Base-by-base conservation (phyloP, 2,113 vertebrate species). In the Hippocampus zosterae region DNA sequence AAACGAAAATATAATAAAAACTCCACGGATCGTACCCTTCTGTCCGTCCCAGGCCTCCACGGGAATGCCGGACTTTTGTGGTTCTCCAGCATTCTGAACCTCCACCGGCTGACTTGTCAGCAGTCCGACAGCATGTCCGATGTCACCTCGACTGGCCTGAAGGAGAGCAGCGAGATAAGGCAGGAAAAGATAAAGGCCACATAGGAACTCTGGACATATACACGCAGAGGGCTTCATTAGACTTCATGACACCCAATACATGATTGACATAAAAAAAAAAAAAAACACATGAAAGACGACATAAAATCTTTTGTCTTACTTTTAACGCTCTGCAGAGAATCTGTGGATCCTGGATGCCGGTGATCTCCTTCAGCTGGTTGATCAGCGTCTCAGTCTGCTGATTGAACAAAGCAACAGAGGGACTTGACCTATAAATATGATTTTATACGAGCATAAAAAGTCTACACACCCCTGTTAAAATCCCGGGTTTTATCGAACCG, bases 311-410 rank as follows among this genome's bases (percentile, higher is more conserved):
- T 40, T 10, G 1, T 21, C 92, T 80, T 87, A 98, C 97, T 82
- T 94, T 95, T 40, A 99, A 88, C 65, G 96, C 94, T 1, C 89
- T 92, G 3, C 91, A 92, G 76, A 99, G 94, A 67, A 94, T 88
- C 67, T 92, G 89, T 1, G 91, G 83, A 70, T 99, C 94, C 64
- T 95, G 94, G 87, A 98, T 93, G 44, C 95, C 96, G 0, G 97
- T 99, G 89, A 99, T 96, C 89, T 99, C 97, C 70, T 79, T 92
- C 85, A 99, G 90, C 83, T 98, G 95, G 87, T 93, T 95, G 75
- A 98, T 87, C 74, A 96, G 90, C 90, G 94, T 91, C 74, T 93
- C 93, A 75, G 90, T 94, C 95, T 98, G 75, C 74, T 84, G 67
- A 78, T 23, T 15, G 50, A 75, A 27, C 11, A 33, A 66, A 50